A percentile compares a stretch with the other conserved stretches of the same genome.
These are phyloP conservation scores for Cephus sareptanus DNA, from an alignment of 2,888 invertebrate genomes.

Conservation along the genomic window DNA sequence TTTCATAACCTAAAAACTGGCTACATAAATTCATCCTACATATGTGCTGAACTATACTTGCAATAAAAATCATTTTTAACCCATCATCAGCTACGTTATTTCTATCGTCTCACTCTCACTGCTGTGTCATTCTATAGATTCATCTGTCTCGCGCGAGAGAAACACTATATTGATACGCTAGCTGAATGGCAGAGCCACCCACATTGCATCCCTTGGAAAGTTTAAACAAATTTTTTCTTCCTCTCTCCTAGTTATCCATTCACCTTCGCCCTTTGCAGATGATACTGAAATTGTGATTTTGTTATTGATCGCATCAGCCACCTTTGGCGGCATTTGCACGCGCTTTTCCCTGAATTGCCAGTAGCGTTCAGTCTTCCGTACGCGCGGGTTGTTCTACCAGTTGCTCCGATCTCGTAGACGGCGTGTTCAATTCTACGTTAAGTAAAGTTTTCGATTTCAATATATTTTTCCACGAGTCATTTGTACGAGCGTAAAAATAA, in stretches of 20 bases:
- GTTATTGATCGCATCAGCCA: neutral
- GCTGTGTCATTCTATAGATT: no score
- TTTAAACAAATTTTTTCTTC: neutral
- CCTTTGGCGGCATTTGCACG: neutral
- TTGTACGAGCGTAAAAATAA: neutral
- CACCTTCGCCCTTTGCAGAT: neutral
- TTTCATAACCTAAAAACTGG: no score
- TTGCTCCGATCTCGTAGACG: neutral
- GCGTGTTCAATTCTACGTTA: neutral
- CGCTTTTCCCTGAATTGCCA: neutral
- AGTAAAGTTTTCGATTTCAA: neutral
- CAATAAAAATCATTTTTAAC: neutral
- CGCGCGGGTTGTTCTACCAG: neutral
- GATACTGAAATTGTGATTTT: neutral
- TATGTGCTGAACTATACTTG: no score
- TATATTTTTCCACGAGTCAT: neutral
- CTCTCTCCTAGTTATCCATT: neutral
- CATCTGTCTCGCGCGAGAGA: no score
- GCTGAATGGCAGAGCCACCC: neutral
- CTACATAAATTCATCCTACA: no score
- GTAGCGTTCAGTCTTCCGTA: neutral
- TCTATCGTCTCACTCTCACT: no score
- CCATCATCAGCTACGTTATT: no score
- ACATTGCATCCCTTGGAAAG: neutral
- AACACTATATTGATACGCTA: no score